Evolutionary conservation across 2,113 vertebrate genomes (phyloP).

Genomic region (Albula glossodonta): DNA sequence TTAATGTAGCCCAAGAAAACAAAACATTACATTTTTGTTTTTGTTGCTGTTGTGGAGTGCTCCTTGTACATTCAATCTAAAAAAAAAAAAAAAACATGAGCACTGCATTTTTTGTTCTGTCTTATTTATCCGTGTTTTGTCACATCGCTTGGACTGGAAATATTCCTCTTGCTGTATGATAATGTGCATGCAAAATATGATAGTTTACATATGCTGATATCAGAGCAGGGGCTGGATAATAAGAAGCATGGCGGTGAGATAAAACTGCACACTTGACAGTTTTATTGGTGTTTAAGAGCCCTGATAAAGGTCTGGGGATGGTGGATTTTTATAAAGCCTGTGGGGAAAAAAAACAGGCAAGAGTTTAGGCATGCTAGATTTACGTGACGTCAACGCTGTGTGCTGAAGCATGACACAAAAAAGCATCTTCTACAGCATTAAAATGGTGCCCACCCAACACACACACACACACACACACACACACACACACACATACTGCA

Average conservation of each 20-base stretch:
- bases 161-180: not conserved
- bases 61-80: not conserved
- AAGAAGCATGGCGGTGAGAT: not conserved
- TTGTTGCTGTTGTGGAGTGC: not conserved
- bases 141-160: not conserved
- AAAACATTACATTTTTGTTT: not conserved
- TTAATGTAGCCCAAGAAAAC: not conserved
- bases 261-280: not conserved
- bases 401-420: too few relatives aligned
- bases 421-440: too few relatives aligned
- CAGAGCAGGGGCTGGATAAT: not conserved
- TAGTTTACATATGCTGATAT: not conserved
- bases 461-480: too few relatives aligned
- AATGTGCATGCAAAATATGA: not conserved
- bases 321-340: not conserved
- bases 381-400: too few relatives aligned
- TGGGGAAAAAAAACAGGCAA: not conserved
- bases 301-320: not conserved
- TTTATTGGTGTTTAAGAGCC: conserved; percentile 7
- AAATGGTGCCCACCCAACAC: too few relatives aligned
- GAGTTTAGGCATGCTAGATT: not conserved
- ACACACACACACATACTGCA: too few relatives aligned
- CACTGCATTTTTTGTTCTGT: not conserved
- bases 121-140: not conserved
- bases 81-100: not conserved